phyloP scores from a whole-genome alignment of 2,888 invertebrate species.

The Lycocerus yunnanus region DNA sequence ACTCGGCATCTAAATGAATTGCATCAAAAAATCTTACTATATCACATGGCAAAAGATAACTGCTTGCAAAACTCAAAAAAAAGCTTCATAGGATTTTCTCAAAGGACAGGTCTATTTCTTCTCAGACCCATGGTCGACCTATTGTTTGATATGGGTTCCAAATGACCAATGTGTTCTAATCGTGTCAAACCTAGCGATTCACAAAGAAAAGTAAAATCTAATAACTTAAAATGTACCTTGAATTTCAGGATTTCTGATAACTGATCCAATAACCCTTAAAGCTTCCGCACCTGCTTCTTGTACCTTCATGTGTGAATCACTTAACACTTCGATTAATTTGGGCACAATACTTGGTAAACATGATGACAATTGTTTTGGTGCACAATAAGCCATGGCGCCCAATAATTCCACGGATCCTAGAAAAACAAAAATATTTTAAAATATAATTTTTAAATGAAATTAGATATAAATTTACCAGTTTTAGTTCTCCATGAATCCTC shows the following conservation, averaged over 20 bases:
- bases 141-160: too few relatives aligned
- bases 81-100: too few relatives aligned
- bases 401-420: conserved; percentile 91
- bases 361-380: conserved; percentile 97
- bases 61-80: too few relatives aligned
- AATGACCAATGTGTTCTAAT: too few relatives aligned
- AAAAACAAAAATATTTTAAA: background rate
- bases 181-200: too few relatives aligned
- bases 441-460: background rate
- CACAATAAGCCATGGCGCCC: conserved; percentile 98
- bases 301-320: conserved; percentile 96
- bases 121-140: too few relatives aligned
- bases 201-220: background rate
- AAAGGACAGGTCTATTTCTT: too few relatives aligned
- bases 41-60: too few relatives aligned
- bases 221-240: conserved; percentile 64
- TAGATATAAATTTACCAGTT: conserved; percentile 69
- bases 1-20: too few relatives aligned
- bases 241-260: conserved; percentile 98
- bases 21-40: too few relatives aligned
- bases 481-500: conserved; percentile 99
- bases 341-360: conserved; percentile 98
- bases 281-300: conserved; percentile 97
- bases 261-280: conserved; percentile 93
- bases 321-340: conserved; percentile 92